Evolutionary conservation across 2,797 vertebrate genomes (phyloP), one percentile per base, ranked within the genome.

Genomic region (Huso huso): DNA sequence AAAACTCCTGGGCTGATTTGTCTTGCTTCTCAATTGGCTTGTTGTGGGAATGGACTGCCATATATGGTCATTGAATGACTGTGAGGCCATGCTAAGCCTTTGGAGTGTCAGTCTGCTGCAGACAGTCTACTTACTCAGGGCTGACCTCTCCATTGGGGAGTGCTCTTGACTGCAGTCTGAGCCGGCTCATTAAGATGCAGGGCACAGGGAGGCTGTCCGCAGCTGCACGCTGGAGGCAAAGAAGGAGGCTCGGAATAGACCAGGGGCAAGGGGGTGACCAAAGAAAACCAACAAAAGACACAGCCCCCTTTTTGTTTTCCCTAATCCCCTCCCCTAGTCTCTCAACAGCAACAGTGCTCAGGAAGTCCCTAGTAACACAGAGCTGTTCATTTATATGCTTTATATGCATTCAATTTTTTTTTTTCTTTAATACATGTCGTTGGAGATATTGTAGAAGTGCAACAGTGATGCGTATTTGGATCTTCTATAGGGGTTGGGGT

Each of bases 171-270:
- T 60, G 70, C 78, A 66, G 84, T 73, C 80, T 80, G 74, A 65
- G 63, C 71, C 13, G 69, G 81, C 88, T 93, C 90, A 89, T 93
- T 94, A 86, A 86, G 84, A 94, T 93, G 87, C 93, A 80, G 87
- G 87, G 86, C 86, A 85, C 84, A 79, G 86, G 84, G 80, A 64
- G 73, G 76, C 81, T 78, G 84, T 87, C 81, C 74, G 82, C 91
- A 93, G 93, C 93, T 95, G 93, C 89, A 91, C 77, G 84, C 89
- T 88, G 78, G 81, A 81, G 86, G 83, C 78, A 74, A 81, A 84
- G 82, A 58, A 78, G 72, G 80, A 75, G 78, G 81, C 83, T 49
- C 79, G 87, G 86, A 86, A 86, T 86, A 82, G 86, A 79, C 87
- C 89, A 78, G 74, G 74, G 79, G 86, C 86, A 77, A 80, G 75